Evolutionary conservation across 1,140 invertebrate species (phyloP).

Genomic region (Zaprionus africanus): DNA sequence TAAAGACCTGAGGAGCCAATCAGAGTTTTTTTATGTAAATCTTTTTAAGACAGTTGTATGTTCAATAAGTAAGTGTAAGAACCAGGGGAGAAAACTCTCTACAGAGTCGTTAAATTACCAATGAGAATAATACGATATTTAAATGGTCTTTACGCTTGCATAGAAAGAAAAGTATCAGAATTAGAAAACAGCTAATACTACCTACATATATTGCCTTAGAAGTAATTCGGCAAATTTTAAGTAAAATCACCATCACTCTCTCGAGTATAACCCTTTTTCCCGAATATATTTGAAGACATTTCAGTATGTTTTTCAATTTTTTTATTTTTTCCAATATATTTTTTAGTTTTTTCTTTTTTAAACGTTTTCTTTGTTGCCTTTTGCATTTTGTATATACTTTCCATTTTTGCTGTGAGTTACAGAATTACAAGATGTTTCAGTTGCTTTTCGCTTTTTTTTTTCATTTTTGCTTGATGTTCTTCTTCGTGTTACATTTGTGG

Average conservation of each 20-base stretch:
- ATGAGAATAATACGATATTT: no score
- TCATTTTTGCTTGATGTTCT: constrained; percentile 49
- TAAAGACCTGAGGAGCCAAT: neutral
- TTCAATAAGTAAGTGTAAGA: no score
- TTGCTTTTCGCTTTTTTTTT: constrained; percentile 42
- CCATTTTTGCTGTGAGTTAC: constrained; percentile 73
- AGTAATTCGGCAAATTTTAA: neutral
- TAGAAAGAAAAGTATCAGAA: no score
- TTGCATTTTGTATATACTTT: constrained; percentile 64
- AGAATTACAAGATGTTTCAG: constrained; percentile 24
- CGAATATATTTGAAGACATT: constrained; percentile 7
- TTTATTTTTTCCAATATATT: constrained; percentile 76
- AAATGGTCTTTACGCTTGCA: no score
- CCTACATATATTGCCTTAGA: no score
- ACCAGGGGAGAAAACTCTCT: no score
- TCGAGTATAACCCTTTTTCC: neutral
- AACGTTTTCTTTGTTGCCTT: constrained; percentile 67
- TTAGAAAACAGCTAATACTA: no score
- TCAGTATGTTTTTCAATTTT: constrained; percentile 75
- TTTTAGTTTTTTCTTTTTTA: constrained; percentile 70
- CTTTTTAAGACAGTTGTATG: neutral
- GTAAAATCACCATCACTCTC: neutral
- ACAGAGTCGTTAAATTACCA: no score
- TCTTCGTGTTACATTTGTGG: constrained; percentile 49
- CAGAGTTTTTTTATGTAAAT: no score